Base-by-base conservation (phyloP, 1,140 invertebrate genomes). In the Bombus ignitus region DNA sequence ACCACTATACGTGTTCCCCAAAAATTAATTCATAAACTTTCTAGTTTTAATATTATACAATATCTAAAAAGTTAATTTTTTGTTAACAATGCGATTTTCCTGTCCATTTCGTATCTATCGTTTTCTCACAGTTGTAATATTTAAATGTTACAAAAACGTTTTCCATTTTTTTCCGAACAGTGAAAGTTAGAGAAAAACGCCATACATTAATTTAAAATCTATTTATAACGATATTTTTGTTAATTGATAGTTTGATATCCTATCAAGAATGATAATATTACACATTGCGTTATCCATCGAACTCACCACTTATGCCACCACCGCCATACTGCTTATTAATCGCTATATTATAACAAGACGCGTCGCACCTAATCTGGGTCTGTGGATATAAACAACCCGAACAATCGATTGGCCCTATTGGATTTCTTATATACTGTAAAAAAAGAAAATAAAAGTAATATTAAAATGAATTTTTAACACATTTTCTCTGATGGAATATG, bases 361-460 rank as follows among this genome's bases (percentile, higher is more conserved):
- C 15, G 39, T 93, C 87, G 65, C 93, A 93, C 65, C 72, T 83
- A 47, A 88, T 87, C 18, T 83, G 76, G 0, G 82, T 71, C n/a
- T 91, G 65, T n/a, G 91, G 89, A 87, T 88, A 88, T 22, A 35
- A 66, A 70, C 94, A 94, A 42, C 59, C 76, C 0, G 92, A 93
- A 47, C 94, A 94, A 59, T 94, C 93, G 5, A 47, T 65, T 10
- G n/a, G n/a, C 8, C 44, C 37, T 22, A 8, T 15, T 62, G 25
- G 25, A 39, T 39, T 13, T 2, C 9, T 13, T 37, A 37, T 28
- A 13, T 18, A 1, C 65, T 44, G 22, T 13, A 37, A 71, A 10
- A 66, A 37, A 4, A 35, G 32, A 35, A 13, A 4, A 22, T 76
- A 9, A 80, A 62, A 66, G 1, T 39, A 39, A 53, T 18, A 44